Evolutionary conservation across 1,140 invertebrate species (phyloP), one percentile per base, ranked within the genome.

Genomic region (Drosophila pseudoobscura): DNA sequence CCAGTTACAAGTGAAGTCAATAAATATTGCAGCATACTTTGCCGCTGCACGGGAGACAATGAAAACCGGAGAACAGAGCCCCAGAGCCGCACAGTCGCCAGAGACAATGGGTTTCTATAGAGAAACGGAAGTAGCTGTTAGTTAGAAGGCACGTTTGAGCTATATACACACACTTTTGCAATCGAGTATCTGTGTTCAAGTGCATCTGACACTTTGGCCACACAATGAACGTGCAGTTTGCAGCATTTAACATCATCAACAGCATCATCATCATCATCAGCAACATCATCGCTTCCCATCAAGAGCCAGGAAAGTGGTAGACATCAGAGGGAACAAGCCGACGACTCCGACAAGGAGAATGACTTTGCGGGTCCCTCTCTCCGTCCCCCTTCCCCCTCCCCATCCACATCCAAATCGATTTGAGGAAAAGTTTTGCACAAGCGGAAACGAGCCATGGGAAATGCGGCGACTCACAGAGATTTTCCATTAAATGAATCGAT

Each of bases 11-110:
- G 45, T 26, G 70, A 80, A 69, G 65, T 66, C 71, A 75, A 88
- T 79, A 87, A 87, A 78, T 68, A 53, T 17, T 87, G 51, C 53
- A 88, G 83, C 83, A 88, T 72, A 88, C 83, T 88, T 83, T 79
- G 59, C 20, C 62, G 83, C 68, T 39, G 35, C 46, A 50, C 5
- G 41, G 72, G 41, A 43, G 65, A 15, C 26, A 51, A 17, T 11
- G 41, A 68, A 58, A 54, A 58, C 3, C 35, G 13, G 35, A 39
- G 29, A 9, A 7, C 29, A 29, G 29, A 31, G 29, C 7, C 7
- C 7, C 7, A 31, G 29, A 2, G 7, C 0, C 24, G 24, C 24
- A 8, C 2, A 11, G 24, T 5, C 11, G 11, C 31, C 29, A 31
- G 13, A 74, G 46, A 52, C 70, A 75, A 70, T 62, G 69, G 61